Evolutionary conservation across 30 jellyfish, hydroid and myxozoan genomes (phyloP).

Genomic region (Hydractinia symbiolongicarpus): DNA sequence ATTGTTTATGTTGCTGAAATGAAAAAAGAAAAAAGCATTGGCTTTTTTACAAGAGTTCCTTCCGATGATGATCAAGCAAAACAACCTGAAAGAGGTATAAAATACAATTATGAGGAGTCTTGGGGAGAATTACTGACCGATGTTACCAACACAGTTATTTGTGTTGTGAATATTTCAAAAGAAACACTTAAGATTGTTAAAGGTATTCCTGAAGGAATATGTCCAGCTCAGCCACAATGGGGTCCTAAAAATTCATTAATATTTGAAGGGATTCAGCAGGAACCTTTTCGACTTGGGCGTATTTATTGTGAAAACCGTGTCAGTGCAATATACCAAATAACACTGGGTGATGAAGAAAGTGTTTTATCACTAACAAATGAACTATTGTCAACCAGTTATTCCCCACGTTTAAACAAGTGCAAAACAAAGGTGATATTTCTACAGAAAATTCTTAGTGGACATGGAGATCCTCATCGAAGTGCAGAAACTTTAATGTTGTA

Average conservation of each 20-base stretch:
- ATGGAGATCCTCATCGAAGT: constrained; percentile 68
- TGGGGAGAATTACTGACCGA: constrained; percentile 80
- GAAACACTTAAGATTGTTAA: constrained; percentile 8
- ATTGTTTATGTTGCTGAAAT: constrained; percentile 66
- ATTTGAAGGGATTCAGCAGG: constrained; percentile 57
- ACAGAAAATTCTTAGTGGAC: constrained; percentile 29
- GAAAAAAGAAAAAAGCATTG: constrained; percentile 24
- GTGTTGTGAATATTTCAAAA: constrained; percentile 7
- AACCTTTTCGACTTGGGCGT: constrained; percentile 65
- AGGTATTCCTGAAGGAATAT: constrained; percentile 23
- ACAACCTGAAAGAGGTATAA: constrained; percentile 23
- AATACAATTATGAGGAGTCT: constrained; percentile 52
- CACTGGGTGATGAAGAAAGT: constrained; percentile 21
- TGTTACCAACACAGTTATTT: constrained; percentile 27
- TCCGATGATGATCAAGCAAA: constrained; percentile 3
- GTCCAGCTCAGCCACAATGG: constrained; percentile 61
- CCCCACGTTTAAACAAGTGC: constrained; percentile 14
- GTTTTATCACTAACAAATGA: constrained; percentile 2
- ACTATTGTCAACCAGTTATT: background rate
- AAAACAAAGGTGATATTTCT: constrained; percentile 3
- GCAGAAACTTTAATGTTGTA: constrained; percentile 48
- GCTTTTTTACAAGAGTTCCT: constrained; percentile 21
- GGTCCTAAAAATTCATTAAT: constrained; percentile 44
- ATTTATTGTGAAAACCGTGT: constrained; percentile 66
- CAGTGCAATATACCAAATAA: constrained; percentile 11